A percentile compares a stretch with the other conserved stretches of the same genome.
Conservation (phyloP, 2,888 invertebrate species). For the Plebejus argus region DNA sequence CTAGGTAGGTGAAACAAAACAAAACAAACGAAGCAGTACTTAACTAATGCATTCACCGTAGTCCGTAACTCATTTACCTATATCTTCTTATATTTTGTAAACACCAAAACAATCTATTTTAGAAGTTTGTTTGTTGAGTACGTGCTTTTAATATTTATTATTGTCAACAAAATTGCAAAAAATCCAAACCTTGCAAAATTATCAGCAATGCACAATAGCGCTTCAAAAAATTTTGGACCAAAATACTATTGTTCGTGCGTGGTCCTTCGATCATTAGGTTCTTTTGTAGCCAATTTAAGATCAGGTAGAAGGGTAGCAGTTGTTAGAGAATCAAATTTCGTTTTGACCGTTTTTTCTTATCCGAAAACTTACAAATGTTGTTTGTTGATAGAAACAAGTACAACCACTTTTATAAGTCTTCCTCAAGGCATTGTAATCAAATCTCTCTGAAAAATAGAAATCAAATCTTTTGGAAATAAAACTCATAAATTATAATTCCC, state of each 20-base stretch:
- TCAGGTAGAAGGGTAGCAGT: slow-evolving; percentile 14
- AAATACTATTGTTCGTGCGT: not conserved
- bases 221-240: not conserved
- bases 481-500: too few species aligned
- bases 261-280: slow-evolving; percentile 8
- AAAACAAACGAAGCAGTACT: not conserved
- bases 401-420: not conserved
- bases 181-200: not conserved
- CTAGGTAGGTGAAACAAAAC: not conserved
- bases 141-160: not conserved
- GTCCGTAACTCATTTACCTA: not conserved
- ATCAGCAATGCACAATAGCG: not conserved
- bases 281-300: not conserved
- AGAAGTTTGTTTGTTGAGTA: not conserved
- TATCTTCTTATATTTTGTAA: not conserved
- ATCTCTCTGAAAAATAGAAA: not conserved
- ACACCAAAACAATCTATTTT: not conserved
- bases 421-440: not conserved
- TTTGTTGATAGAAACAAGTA: not conserved
- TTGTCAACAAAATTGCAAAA: not conserved
- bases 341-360: not conserved
- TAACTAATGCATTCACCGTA: not conserved
- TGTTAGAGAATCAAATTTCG: not conserved
- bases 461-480: not conserved
- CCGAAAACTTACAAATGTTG: slow-evolving; percentile 10